phyloP scores from a whole-genome alignment of 92 coral and sea anemone species.

The Bergia sp. region DNA sequence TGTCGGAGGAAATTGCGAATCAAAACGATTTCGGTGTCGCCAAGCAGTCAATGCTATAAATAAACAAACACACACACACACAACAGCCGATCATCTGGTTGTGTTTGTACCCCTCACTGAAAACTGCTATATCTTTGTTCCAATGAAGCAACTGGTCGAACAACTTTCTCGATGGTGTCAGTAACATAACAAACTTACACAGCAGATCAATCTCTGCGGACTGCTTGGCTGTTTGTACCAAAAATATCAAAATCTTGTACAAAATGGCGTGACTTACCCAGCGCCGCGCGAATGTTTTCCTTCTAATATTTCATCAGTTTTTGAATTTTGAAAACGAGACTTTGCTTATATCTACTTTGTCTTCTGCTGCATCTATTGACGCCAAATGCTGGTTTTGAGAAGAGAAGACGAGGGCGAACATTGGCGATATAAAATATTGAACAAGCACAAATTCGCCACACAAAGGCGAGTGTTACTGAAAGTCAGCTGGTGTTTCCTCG shows the following conservation, averaged over 20 bases:
- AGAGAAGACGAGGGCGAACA: conserved; percentile 1
- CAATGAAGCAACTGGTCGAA: no score
- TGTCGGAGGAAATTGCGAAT: background rate
- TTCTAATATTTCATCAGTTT: background rate
- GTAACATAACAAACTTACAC: conserved; percentile 45
- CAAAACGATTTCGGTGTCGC: background rate
- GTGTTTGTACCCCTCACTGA: conserved; percentile 67
- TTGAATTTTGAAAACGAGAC: conserved; percentile 1
- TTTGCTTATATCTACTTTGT: conserved; percentile 7
- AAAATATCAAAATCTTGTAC: conserved; percentile 18
- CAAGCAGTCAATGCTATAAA: background rate
- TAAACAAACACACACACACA: background rate
- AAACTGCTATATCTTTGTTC: conserved; percentile 34
- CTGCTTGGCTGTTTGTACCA: background rate
- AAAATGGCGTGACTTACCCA: conserved; percentile 17
- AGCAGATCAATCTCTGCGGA: background rate
- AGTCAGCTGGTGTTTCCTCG: conserved; percentile 62
- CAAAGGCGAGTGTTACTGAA: background rate
- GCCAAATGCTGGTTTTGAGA: background rate
- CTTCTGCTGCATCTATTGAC: background rate
- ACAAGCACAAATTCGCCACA: conserved; percentile 55
- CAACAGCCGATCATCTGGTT: background rate
- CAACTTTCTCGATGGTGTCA: background rate
- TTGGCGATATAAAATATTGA: conserved; percentile 31
- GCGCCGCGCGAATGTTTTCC: background rate